Percentiles rank a stretch among this genome's conserved stretches.
Conservation (phyloP, 2,797 vertebrate species). For the Acanthopagrus latus region DNA sequence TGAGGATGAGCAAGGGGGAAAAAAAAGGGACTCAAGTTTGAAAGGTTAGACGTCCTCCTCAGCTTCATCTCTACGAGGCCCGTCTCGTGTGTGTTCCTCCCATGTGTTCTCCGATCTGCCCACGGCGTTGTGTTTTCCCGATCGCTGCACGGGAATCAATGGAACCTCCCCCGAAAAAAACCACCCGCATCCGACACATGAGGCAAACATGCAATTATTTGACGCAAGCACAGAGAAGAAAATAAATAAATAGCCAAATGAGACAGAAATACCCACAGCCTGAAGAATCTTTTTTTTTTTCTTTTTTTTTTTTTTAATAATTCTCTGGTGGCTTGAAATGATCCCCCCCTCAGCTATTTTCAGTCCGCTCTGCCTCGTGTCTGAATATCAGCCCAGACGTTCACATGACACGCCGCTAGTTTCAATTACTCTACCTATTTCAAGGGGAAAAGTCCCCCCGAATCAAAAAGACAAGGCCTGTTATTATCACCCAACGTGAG, state of each 20-base stretch:
- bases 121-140: no score
- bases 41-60: conserved; percentile 62
- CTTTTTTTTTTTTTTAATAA: conserved; percentile 5
- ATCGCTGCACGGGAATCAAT: conserved; percentile 33
- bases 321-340: conserved; percentile 40
- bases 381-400: conserved; percentile 30
- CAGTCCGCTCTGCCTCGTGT: conserved; percentile 8
- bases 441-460: background rate
- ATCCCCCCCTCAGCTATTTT: conserved; percentile 48
- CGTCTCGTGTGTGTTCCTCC: conserved; percentile 7
- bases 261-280: conserved; percentile 51
- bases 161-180: conserved; percentile 32
- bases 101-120: conserved; percentile 4
- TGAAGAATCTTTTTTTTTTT: conserved; percentile 18
- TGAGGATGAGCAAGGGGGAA: conserved; percentile 26
- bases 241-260: conserved; percentile 9
- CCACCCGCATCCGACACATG: conserved; percentile 48
- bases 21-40: conserved; percentile 41
- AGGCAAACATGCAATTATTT: conserved; percentile 45
- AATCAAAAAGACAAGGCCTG: background rate
- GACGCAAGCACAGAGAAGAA: conserved; percentile 27
- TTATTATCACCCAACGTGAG: conserved; percentile 15
- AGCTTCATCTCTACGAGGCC: conserved; percentile 16
- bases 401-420: conserved; percentile 35
- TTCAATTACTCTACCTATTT: conserved; percentile 21